Evolutionary conservation across 1,140 invertebrate species (phyloP).

Genomic region (Pseudomyrmex concolor): DNA sequence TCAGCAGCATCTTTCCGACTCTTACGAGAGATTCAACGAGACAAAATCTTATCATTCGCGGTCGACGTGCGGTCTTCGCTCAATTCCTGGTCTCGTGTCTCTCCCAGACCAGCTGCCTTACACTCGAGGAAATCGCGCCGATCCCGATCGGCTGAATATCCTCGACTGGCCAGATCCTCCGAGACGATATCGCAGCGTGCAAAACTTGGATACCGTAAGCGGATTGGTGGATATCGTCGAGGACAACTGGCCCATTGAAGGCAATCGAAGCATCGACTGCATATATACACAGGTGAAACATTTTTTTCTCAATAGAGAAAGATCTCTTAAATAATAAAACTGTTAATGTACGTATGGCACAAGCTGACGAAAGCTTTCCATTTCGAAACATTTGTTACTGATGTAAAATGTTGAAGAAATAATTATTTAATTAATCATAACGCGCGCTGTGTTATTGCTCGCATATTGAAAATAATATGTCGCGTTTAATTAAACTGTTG

Average conservation of each 20-base stretch:
- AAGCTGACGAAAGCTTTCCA: not conserved
- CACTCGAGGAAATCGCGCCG: constrained; percentile 59
- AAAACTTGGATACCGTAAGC: constrained; percentile 82
- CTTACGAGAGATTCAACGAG: constrained; percentile 80
- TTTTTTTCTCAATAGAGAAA: constrained; percentile 8
- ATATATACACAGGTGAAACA: constrained; percentile 82
- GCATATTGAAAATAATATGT: not conserved
- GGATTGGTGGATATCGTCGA: constrained; percentile 83
- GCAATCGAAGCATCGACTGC: constrained; percentile 81
- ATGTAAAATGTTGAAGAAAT: not conserved
- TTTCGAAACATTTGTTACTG: not conserved
- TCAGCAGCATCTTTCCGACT: constrained; percentile 82
- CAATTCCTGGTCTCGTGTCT: constrained; percentile 71
- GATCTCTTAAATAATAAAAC: not conserved
- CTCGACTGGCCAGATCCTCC: constrained; percentile 82
- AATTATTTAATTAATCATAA: constrained; percentile 1
- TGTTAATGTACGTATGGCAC: not conserved
- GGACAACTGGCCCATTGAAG: constrained; percentile 82
- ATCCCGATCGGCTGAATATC: constrained; percentile 81
- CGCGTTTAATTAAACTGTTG: not conserved
- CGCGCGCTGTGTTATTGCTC: not conserved
- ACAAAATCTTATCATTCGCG: constrained; percentile 77
- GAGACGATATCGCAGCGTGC: constrained; percentile 80
- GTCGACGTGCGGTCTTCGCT: constrained; percentile 80
- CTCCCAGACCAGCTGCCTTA: constrained; percentile 75